Percentiles rank a stretch among this genome's conserved stretches.
These are phyloP conservation scores for Climacteris rufus DNA, from an alignment of 2,113 vertebrate genomes.

Conservation along the genomic window DNA sequence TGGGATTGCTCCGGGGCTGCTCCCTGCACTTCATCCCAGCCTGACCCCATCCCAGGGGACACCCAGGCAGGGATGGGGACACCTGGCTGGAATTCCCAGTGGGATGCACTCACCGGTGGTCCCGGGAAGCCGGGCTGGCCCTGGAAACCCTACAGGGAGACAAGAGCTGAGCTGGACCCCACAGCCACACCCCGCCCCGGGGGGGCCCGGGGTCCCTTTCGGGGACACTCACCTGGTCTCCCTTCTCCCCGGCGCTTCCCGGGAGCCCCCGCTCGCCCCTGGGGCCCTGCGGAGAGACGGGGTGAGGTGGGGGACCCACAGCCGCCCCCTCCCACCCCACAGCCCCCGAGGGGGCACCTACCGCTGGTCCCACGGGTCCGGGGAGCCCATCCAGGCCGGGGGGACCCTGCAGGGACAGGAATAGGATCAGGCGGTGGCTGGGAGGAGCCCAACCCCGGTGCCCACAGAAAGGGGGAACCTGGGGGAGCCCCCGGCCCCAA, in stretches of 20 bases:
- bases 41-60: neutral
- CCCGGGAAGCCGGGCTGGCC: slow-evolving; percentile 92
- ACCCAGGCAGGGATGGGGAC: neutral
- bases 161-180: neutral
- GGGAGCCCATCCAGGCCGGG: slow-evolving; percentile 84
- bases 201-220: neutral
- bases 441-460: neutral
- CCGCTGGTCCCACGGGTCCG: slow-evolving; percentile 79
- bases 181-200: accelerated
- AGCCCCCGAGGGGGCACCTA: slow-evolving; percentile 63
- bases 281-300: slow-evolving; percentile 73
- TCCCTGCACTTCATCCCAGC: neutral
- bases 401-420: slow-evolving; percentile 76
- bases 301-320: neutral
- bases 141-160: slow-evolving; percentile 84
- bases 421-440: neutral
- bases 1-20: neutral
- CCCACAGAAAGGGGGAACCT: accelerated
- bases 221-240: slow-evolving; percentile 79
- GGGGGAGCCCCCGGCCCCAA: neutral
- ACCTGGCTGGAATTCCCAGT: neutral
- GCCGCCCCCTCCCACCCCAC: too few species aligned
- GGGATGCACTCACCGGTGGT: slow-evolving; percentile 70
- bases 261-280: slow-evolving; percentile 85
- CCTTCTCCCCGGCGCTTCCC: slow-evolving; percentile 82